Base-by-base conservation (phyloP, 1,140 invertebrate species). In the Calephelis nemesis region DNA sequence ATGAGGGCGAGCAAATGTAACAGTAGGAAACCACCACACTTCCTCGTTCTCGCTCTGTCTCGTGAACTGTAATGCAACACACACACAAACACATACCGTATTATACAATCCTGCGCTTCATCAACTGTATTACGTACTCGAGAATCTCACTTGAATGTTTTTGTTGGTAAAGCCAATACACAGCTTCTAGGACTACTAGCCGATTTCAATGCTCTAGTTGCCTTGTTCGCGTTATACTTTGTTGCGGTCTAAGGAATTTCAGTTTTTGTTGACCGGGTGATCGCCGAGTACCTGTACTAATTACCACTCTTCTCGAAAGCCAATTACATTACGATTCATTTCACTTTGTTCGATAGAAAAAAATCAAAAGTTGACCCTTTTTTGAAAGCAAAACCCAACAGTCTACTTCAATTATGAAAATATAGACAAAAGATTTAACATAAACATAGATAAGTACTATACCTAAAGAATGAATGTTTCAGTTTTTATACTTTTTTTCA, bases 41-140 rank as follows among this genome's bases (percentile, higher is more conserved):
- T 91, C 84, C 87, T 89, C 83, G 81, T 90, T 83, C 80, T 83
- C 81, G 78, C 77, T 73, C 69, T 81, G 78, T 78, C 78, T 78
- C 78, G 79, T 81, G 74, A 79, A 40, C 58, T 39, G 54, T 80
- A 81, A 84, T 79, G 79, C 74, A 77, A 77, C 76, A 74, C 71
- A 75, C 79, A 77, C 81, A 74, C 64, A 63, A 47, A 60, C 40
- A 70, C 71, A 30, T 30, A 30, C 30, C 50, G 74, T 72, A 80
- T 87, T 88, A 90, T 88, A 88, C 86, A 88, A 90, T 79, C 70
- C 72, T 48, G 77, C 74, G 79, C 79, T 82, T 80, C 80, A 77
- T 71, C 73, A 71, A 65, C 70, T 54, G 49, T 66, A 72, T 74
- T 72, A 70, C 67, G 50, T 67, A 63, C 48, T 45, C 52, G 47